These are phyloP conservation scores for Myotis myotis DNA, from an alignment of 2,797 vertebrate genomes.

Conservation along the genomic window DNA sequence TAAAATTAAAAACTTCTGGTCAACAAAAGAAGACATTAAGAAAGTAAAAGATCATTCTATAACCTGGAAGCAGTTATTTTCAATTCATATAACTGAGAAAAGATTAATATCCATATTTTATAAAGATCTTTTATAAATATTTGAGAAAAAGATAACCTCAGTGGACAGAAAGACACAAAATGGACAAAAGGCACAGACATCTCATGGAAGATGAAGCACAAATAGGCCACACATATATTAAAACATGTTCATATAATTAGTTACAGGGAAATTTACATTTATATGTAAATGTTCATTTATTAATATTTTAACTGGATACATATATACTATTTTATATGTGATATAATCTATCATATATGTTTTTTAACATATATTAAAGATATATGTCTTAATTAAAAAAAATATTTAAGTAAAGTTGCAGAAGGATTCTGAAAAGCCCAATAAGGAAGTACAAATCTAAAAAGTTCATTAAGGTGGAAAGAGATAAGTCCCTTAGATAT, in stretches of 20 bases:
- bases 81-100: not conserved
- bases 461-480: not conserved
- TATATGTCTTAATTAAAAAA: not conserved
- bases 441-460: slow-evolving; percentile 15
- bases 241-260: not conserved
- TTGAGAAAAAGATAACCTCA: not conserved
- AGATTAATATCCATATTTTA: slow-evolving; percentile 8
- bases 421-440: not conserved
- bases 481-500: not conserved
- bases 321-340: not conserved
- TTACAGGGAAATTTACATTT: not conserved
- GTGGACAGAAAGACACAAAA: not conserved
- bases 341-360: not conserved
- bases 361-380: not conserved
- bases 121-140: not conserved
- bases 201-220: not conserved
- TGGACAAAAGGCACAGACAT: not conserved
- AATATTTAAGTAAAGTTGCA: not conserved
- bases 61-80: slow-evolving; percentile 12
- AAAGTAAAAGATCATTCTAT: not conserved
- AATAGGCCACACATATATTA: not conserved
- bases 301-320: not conserved
- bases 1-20: slow-evolving; percentile 32
- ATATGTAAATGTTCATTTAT: not conserved
- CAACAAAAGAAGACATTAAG: not conserved